Conservation (phyloP, 2,888 invertebrate species). For the Cerceris ruficornis region DNA sequence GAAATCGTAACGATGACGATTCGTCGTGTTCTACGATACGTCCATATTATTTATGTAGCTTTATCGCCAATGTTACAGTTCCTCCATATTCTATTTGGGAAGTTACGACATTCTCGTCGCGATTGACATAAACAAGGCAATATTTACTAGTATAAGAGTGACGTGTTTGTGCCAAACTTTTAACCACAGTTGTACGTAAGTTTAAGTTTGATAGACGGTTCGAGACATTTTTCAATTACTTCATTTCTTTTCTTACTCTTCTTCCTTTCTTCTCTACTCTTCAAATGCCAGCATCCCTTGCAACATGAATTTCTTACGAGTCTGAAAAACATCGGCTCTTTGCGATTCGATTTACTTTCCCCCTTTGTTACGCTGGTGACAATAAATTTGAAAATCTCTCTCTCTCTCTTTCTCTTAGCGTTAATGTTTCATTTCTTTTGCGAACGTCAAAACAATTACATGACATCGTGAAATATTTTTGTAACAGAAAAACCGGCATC, state of each 20-base stretch:
- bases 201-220: neutral
- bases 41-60: neutral
- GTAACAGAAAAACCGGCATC: too few species aligned
- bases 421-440: too few species aligned
- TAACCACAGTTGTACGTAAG: neutral
- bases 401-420: too few species aligned
- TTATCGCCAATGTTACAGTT: slow-evolving; percentile 26
- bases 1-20: neutral
- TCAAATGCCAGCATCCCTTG: too few species aligned
- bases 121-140: neutral
- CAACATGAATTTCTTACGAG: too few species aligned
- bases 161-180: slow-evolving; percentile 36
- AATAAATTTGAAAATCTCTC: too few species aligned
- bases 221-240: neutral
- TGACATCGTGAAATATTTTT: too few species aligned
- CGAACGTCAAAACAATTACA: too few species aligned
- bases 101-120: neutral
- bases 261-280: too few species aligned
- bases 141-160: neutral
- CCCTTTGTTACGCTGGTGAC: too few species aligned
- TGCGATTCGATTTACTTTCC: too few species aligned
- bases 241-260: neutral
- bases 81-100: slow-evolving; percentile 11
- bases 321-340: too few species aligned
- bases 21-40: neutral